phyloP scores from a whole-genome alignment of 2,888 invertebrate species.

The Tenthredo mesomela region DNA sequence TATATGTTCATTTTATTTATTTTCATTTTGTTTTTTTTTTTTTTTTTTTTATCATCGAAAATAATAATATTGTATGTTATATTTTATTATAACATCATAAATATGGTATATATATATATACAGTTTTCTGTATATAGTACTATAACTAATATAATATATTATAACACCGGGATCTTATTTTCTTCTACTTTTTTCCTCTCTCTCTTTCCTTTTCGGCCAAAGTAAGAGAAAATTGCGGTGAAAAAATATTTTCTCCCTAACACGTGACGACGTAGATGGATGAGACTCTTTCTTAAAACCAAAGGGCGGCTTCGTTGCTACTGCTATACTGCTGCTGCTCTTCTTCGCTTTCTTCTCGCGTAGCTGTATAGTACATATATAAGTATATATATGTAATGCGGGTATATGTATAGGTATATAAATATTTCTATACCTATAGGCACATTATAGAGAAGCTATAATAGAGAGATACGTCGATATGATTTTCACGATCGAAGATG shows the following conservation, averaged over 20 bases:
- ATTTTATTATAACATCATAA: not conserved
- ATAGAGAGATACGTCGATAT: slow-evolving; percentile 16
- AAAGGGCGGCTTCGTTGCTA: not conserved
- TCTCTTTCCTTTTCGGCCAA: not conserved
- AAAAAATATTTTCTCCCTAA: slow-evolving; percentile 23
- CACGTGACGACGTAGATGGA: slow-evolving; percentile 31
- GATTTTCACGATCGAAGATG: slow-evolving; percentile 29
- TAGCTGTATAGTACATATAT: not conserved
- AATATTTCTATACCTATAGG: not conserved
- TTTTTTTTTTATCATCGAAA: not conserved
- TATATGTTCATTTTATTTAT: not conserved
- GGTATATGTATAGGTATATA: slow-evolving; percentile 1
- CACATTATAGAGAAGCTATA: slow-evolving; percentile 43
- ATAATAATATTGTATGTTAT: not conserved
- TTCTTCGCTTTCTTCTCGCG: not conserved
- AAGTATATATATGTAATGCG: not conserved
- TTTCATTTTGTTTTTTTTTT: too few relatives aligned
- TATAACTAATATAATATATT: too few relatives aligned
- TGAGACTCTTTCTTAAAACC: slow-evolving; percentile 28
- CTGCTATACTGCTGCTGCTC: not conserved
- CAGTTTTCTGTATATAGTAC: not conserved
- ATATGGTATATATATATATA: too few relatives aligned
- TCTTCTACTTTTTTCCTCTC: not conserved
- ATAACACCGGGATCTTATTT: not conserved
- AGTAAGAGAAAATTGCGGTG: slow-evolving; percentile 20